phyloP scores from a whole-genome alignment of 2,888 invertebrate species.

The Drosophila parthenogenetica region DNA sequence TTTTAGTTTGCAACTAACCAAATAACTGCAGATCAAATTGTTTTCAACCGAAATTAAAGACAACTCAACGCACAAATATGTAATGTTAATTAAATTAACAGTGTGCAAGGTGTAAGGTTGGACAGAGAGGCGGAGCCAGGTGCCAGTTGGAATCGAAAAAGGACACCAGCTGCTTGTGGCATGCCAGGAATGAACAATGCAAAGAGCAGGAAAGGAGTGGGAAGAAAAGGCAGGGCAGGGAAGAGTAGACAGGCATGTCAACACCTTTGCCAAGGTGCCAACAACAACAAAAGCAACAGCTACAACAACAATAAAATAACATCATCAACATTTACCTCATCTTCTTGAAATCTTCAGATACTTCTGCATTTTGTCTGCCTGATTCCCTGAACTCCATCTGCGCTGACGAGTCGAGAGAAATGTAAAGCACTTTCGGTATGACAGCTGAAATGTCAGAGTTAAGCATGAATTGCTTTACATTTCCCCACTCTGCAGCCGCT shows the following conservation, averaged over 20 bases:
- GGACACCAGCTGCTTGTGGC: constrained; percentile 72
- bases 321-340: constrained; percentile 44
- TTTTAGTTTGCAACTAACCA: constrained; percentile 17
- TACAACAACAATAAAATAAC: constrained; percentile 51
- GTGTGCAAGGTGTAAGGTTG: background rate
- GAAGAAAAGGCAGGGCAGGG: background rate
- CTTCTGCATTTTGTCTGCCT: constrained; percentile 11
- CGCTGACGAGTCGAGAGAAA: constrained; percentile 58
- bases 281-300: constrained; percentile 19
- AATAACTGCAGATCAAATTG: constrained; percentile 20
- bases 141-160: constrained; percentile 38
- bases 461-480: constrained; percentile 62
- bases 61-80: constrained; percentile 38
- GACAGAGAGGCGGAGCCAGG: constrained; percentile 5
- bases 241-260: constrained; percentile 46
- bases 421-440: constrained; percentile 79
- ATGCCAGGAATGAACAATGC: constrained; percentile 67
- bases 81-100: constrained; percentile 72
- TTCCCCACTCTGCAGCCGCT: background rate
- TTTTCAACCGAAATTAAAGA: constrained; percentile 29
- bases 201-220: background rate
- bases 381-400: constrained; percentile 31
- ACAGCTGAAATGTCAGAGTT: constrained; percentile 81
- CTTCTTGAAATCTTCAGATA: constrained; percentile 9
- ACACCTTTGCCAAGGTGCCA: constrained; percentile 50